These are phyloP conservation scores for Chionomys nivalis DNA, from an alignment of 2,113 vertebrate genomes.

Conservation along the genomic window DNA sequence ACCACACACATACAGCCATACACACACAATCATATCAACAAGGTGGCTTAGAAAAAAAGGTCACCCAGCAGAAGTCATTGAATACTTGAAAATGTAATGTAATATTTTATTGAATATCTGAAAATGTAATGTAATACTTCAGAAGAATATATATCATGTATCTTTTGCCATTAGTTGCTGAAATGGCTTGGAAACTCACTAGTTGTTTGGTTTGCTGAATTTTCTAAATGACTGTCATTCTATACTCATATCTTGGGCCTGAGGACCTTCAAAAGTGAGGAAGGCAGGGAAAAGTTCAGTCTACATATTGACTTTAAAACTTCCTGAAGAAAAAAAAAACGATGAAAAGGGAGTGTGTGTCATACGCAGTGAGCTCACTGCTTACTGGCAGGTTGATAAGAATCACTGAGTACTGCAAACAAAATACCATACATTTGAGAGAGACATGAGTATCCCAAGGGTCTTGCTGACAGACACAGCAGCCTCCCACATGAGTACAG, in stretches of 20 bases:
- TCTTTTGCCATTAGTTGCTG: constrained; percentile 27
- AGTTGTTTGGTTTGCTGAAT: background rate
- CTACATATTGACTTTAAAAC: constrained; percentile 17
- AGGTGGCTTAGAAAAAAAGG: background rate
- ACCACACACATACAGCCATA: background rate
- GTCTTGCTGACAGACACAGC: background rate
- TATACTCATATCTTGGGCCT: background rate
- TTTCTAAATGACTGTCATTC: background rate
- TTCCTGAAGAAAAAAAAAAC: background rate
- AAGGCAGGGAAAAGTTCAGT: background rate
- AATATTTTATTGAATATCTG: background rate
- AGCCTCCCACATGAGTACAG: background rate
- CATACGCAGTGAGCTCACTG: background rate
- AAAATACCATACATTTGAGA: background rate
- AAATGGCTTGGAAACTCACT: constrained; percentile 24
- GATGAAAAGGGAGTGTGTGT: background rate
- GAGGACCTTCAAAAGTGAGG: background rate
- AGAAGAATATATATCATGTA: background rate
- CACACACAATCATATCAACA: background rate
- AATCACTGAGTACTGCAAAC: background rate
- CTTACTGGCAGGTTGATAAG: background rate
- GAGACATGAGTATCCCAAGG: background rate
- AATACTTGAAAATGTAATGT: background rate
- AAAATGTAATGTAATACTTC: background rate
- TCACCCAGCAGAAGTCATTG: background rate